Conservation (phyloP, 2,113 vertebrate species). For the Vireo altiloquus region DNA sequence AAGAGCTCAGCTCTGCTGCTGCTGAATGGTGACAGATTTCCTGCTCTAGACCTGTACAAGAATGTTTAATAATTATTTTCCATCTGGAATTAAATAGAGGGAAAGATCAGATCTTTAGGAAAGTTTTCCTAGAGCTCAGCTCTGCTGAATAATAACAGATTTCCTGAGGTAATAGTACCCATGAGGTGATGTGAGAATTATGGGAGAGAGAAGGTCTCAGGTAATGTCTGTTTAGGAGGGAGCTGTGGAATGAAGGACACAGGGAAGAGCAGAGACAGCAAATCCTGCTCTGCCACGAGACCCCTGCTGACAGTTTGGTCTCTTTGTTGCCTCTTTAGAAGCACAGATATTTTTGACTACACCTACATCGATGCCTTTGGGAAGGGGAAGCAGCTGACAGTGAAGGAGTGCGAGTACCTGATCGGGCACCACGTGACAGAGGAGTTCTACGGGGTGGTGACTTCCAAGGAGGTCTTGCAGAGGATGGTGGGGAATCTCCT, state of each 20-base stretch:
- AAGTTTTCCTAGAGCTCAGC: neutral
- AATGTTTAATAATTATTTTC: neutral
- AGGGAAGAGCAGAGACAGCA: neutral
- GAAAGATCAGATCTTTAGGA: neutral
- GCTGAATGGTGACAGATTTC: neutral
- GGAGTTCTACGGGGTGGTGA: conserved; percentile 91
- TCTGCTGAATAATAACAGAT: neutral
- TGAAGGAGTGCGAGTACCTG: conserved; percentile 94
- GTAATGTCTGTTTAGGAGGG: neutral
- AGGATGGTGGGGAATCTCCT: conserved; percentile 97
- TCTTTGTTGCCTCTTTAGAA: conserved; percentile 63
- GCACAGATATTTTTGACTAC: conserved; percentile 91
- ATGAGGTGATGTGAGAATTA: neutral
- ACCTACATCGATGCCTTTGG: conserved; percentile 95
- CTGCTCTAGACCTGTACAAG: neutral
- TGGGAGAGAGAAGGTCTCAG: neutral
- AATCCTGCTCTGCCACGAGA: neutral
- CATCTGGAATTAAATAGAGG: neutral
- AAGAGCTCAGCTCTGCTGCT: neutral
- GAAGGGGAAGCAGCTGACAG: conserved; percentile 91
- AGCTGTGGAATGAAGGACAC: neutral
- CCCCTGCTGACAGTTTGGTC: neutral
- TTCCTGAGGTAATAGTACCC: neutral
- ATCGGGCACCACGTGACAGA: conserved; percentile 94
- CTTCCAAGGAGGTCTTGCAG: conserved; percentile 89